Conservation (phyloP, 2,797 vertebrate genomes). For the Onychomys torridus region DNA sequence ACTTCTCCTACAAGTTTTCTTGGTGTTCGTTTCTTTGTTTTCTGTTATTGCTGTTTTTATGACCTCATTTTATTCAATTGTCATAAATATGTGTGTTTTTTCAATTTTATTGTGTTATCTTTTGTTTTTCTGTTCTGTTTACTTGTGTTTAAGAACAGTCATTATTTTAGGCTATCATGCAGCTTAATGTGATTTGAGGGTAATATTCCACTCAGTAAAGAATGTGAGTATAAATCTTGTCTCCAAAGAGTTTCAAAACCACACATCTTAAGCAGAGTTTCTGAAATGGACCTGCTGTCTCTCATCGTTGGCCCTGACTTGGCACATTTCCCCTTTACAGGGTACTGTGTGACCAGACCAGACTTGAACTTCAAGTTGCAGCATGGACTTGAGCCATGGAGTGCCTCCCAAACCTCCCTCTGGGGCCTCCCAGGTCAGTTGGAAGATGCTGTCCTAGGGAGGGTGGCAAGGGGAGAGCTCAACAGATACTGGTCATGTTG, state of each 20-base stretch:
- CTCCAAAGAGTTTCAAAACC: not conserved
- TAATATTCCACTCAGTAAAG: not conserved
- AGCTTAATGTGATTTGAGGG: not conserved
- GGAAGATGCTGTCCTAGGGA: not conserved
- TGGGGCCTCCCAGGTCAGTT: not conserved
- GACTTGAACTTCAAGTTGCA: not conserved
- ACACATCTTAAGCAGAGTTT: not conserved
- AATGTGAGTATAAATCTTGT: not conserved
- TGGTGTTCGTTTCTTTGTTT: not conserved
- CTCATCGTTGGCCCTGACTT: not conserved
- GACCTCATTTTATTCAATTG: not conserved
- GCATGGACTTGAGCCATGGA: constrained; percentile 20
- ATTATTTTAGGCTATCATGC: not conserved
- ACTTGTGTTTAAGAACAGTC: not conserved
- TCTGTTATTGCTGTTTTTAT: not conserved
- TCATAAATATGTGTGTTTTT: not conserved
- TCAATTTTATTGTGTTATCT: not conserved
- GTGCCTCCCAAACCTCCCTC: not conserved
- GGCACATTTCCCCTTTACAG: not conserved
- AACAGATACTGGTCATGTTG: not conserved
- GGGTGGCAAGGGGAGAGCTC: not conserved
- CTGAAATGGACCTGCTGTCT: not conserved
- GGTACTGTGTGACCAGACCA: not conserved
- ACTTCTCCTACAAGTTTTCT: not conserved
- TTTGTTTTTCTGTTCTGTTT: not conserved